Conservation (phyloP, 2,797 vertebrate species). For the Hephaestus fuliginosus region DNA sequence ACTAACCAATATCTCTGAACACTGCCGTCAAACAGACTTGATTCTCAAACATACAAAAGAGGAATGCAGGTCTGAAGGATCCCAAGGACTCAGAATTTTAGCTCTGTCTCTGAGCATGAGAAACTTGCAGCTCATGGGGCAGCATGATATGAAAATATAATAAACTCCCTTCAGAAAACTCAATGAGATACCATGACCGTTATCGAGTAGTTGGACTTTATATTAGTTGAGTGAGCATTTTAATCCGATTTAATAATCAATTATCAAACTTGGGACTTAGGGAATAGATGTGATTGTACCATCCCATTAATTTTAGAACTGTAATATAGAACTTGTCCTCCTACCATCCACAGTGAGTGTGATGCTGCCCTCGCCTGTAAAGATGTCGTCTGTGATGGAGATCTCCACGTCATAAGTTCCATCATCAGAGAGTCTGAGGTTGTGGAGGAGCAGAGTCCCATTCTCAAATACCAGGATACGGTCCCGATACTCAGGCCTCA, state of each 20-base stretch:
- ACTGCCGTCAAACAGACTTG: neutral
- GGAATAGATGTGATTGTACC: neutral
- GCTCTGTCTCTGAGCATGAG: neutral
- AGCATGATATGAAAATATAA: too few species aligned
- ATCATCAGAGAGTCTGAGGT: constrained; percentile 91
- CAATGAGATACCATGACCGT: neutral
- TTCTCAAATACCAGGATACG: constrained; percentile 96
- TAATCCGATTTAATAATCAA: neutral
- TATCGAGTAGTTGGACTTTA: neutral
- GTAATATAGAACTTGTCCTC: constrained; percentile 19
- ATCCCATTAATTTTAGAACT: neutral
- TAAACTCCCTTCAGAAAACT: neutral
- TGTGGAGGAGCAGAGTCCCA: constrained; percentile 93
- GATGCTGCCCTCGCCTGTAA: constrained; percentile 94
- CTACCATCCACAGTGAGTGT: constrained; percentile 95
- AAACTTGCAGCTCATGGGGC: neutral
- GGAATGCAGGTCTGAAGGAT: neutral
- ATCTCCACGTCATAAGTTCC: constrained; percentile 96
- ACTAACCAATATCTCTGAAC: neutral
- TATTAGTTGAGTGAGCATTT: neutral
- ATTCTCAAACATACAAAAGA: neutral
- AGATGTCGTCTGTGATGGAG: constrained; percentile 96
- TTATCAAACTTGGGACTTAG: neutral
- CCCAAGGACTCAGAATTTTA: neutral
- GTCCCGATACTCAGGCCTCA: constrained; percentile 92